Conservation (phyloP, 1,140 invertebrate species). For the Hydropsyche tenuis region DNA sequence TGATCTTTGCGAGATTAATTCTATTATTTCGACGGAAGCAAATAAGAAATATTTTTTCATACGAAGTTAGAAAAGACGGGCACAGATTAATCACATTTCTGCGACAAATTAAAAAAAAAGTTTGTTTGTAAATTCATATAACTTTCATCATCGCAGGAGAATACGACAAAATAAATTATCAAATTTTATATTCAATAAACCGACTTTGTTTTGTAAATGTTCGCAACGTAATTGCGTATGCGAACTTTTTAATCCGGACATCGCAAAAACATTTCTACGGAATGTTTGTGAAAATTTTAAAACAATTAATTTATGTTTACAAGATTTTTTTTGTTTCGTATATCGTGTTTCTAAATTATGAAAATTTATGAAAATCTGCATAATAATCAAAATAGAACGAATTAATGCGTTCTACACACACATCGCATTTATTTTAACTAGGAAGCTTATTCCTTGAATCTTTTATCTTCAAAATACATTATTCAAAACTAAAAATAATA, state of each 20-base stretch:
- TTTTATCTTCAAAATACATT: no score
- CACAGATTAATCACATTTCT: constrained; percentile 15
- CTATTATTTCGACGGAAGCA: neutral
- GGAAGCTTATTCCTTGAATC: no score
- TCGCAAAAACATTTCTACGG: no score
- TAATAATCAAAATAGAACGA: no score
- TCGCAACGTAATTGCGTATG: neutral
- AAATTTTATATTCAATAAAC: neutral
- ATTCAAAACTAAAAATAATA: no score
- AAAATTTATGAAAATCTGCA: no score
- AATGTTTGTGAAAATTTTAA: no score
- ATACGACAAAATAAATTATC: constrained; percentile 18
- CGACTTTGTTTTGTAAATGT: neutral
- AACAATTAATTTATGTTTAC: no score
- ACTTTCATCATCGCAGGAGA: constrained; percentile 2
- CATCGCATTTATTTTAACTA: no score
- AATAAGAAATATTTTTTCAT: neutral
- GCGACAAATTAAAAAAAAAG: constrained; percentile 6
- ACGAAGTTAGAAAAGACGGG: neutral
- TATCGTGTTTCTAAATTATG: no score
- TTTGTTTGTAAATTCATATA: constrained; percentile 11
- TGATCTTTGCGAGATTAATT: neutral
- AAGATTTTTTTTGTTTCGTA: no score
- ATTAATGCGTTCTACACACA: no score
- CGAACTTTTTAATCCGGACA: constrained; percentile 13